Percentiles rank a stretch among this genome's conserved stretches.
Evolutionary conservation across 2,888 invertebrate species (phyloP).

Genomic region (Tetranychus piercei): DNA sequence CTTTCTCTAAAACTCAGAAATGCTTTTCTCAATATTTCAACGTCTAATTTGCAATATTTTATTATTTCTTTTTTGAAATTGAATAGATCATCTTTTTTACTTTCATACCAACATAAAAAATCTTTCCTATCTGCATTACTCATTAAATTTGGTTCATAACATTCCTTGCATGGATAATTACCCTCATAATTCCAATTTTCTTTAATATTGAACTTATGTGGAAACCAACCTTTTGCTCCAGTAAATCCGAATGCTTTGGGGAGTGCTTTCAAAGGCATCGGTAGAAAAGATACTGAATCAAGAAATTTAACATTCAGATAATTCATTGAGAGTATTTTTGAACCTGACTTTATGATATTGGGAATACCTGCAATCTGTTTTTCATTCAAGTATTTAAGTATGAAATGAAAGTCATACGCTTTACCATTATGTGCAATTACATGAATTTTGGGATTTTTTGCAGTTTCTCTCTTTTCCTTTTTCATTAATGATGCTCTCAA

Average conservation of each 20-base stretch:
- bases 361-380: background rate
- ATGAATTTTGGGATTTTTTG: background rate
- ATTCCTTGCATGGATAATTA: background rate
- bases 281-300: slow-evolving; percentile 11
- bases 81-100: background rate
- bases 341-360: slow-evolving; percentile 9
- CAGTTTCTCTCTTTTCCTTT: background rate
- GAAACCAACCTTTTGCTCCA: slow-evolving; percentile 15
- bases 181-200: background rate
- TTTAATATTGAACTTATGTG: slow-evolving; percentile 5
- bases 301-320: slow-evolving; percentile 7
- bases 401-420: slow-evolving; percentile 15
- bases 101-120: background rate
- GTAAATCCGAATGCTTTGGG: slow-evolving; percentile 14
- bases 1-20: slow-evolving; percentile 8
- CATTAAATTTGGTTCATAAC: background rate
- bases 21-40: slow-evolving; percentile 9
- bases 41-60: slow-evolving; percentile 19
- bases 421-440: slow-evolving; percentile 13
- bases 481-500: background rate
- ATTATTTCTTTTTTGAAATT: slow-evolving; percentile 10
- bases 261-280: slow-evolving; percentile 5
- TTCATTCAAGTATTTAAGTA: background rate
- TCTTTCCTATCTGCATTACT: background rate
- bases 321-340: slow-evolving; percentile 9